These are phyloP conservation scores for Nycteola revayana DNA, from an alignment of 2,888 invertebrate genomes.

Conservation along the genomic window DNA sequence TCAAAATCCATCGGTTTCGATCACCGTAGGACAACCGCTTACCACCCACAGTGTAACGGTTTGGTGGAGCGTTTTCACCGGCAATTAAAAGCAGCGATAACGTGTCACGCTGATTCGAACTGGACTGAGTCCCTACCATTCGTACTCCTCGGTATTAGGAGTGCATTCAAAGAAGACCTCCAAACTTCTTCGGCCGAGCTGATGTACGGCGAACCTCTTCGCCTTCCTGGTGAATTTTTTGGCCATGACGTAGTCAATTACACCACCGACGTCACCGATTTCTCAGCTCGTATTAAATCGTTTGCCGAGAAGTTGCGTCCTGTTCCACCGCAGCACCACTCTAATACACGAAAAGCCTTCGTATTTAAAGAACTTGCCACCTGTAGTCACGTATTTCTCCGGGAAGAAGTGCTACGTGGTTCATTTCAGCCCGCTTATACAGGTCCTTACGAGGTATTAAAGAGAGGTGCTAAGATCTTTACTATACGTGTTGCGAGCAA, in stretches of 20 bases:
- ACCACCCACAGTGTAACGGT: slow-evolving; percentile 32
- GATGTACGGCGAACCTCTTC: slow-evolving; percentile 30
- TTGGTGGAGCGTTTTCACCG: slow-evolving; percentile 21
- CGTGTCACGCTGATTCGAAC: background rate
- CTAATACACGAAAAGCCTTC: slow-evolving; percentile 15
- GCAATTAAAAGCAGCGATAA: slow-evolving; percentile 1
- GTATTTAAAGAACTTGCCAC: slow-evolving; percentile 30
- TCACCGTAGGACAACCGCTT: slow-evolving; percentile 29
- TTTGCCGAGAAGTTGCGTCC: slow-evolving; percentile 19
- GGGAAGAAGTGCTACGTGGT: slow-evolving; percentile 26
- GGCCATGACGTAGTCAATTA: background rate
- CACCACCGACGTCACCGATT: slow-evolving; percentile 13
- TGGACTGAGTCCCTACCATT: slow-evolving; percentile 4
- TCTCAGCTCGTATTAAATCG: slow-evolving; percentile 17
- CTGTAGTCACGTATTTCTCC: slow-evolving; percentile 24
- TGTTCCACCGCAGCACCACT: slow-evolving; percentile 19
- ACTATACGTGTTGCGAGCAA: slow-evolving; percentile 17
- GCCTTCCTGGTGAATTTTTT: slow-evolving; percentile 37
- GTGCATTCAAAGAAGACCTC: slow-evolving; percentile 31
- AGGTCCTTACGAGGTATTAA: slow-evolving; percentile 30
- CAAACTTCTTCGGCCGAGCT: slow-evolving; percentile 30
- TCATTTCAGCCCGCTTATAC: slow-evolving; percentile 31
- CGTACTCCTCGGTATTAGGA: slow-evolving; percentile 24
- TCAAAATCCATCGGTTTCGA: slow-evolving; percentile 16
- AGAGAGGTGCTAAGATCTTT: slow-evolving; percentile 23